Evolutionary conservation across 64 coral and sea anemone genomes (phyloP), one percentile per base, ranked within the genome.

Genomic region (Cladopsammia gracilis): DNA sequence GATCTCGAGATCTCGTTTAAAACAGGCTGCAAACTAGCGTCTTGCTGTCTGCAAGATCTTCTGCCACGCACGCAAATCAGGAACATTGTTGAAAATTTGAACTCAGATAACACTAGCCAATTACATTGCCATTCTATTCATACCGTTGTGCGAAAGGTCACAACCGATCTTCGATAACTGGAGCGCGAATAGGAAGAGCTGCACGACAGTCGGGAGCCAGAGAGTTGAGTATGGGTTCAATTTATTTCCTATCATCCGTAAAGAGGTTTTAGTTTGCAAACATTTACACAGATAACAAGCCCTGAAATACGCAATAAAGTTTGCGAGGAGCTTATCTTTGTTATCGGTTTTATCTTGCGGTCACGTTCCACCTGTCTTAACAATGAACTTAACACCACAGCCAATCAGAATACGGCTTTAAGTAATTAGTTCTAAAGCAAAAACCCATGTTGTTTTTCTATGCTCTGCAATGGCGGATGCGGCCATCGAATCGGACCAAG

Each of bases 281-380:
- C 73, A 90, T 89, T 83, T 77, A 87, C 71, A 90, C 62, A 84
- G 92, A 94, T 94, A 90, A 64, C 58, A 48, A 87, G 82, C 20
- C 73, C 19, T 46, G 48, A 82, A 81, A 73, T 69, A 89, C 79
- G 77, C 86, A 94, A 89, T 94, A 73, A 90, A 90, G 82, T 90
- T 19, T 62, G 73, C 92, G 91, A 78, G 70, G 62, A 54, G 75
- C 80, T 77, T 94, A 85, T 83, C 72, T 50, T 89, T 89, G 80
- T 90, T 93, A 89, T 93, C 90, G 62, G 57, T 79, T 82, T 68
- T 64, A 91, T 91, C 83, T 75, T 68, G 90, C 87, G 84, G 92
- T 98, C 96, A 98, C 96, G 88, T 98, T 94, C 86, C 96, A 98
- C 96, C 96, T 98, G 96, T 50, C 88, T 62, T 78, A 86, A 91